Evolutionary conservation across 2,113 vertebrate species (phyloP).

Genomic region (Catharus fuscescens): DNA sequence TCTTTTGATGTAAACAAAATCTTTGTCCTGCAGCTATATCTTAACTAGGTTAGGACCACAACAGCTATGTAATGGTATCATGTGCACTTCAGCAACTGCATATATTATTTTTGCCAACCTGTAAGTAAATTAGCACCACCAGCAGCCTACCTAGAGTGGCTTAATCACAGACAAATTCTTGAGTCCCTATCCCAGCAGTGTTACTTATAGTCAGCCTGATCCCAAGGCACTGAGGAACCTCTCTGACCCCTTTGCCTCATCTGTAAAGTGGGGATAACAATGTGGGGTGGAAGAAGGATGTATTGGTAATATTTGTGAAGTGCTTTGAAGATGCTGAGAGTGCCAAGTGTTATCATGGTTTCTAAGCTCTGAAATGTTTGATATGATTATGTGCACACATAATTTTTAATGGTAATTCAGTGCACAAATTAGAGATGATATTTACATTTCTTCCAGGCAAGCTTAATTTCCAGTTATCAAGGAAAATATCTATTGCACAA

Average conservation of each 20-base stretch:
- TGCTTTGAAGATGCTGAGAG: conserved; percentile 65
- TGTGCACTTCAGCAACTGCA: neutral
- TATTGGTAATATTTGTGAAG: conserved; percentile 34
- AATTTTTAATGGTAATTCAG: conserved; percentile 73
- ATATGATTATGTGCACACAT: conserved; percentile 68
- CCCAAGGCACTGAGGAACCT: conserved; percentile 19
- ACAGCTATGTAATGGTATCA: neutral
- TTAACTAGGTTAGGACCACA: conserved; percentile 14
- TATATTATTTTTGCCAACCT: neutral
- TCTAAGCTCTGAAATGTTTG: conserved; percentile 69
- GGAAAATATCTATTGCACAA: conserved; percentile 72
- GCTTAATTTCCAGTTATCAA: conserved; percentile 74
- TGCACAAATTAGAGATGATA: conserved; percentile 69
- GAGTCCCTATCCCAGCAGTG: neutral
- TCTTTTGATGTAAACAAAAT: conserved; percentile 26
- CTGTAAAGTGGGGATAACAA: conserved; percentile 58
- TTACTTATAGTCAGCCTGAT: neutral
- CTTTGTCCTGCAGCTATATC: conserved; percentile 14
- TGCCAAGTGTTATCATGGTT: conserved; percentile 53
- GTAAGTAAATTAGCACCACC: conserved; percentile 2
- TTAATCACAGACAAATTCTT: conserved; percentile 19
- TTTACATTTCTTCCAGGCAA: conserved; percentile 76
- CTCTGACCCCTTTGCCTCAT: neutral
- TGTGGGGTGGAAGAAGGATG: conserved; percentile 25
- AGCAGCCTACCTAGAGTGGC: neutral